Evolutionary conservation across 1,140 invertebrate species (phyloP), one percentile per base, ranked within the genome.

Genomic region (Leptoteleia sp.): DNA sequence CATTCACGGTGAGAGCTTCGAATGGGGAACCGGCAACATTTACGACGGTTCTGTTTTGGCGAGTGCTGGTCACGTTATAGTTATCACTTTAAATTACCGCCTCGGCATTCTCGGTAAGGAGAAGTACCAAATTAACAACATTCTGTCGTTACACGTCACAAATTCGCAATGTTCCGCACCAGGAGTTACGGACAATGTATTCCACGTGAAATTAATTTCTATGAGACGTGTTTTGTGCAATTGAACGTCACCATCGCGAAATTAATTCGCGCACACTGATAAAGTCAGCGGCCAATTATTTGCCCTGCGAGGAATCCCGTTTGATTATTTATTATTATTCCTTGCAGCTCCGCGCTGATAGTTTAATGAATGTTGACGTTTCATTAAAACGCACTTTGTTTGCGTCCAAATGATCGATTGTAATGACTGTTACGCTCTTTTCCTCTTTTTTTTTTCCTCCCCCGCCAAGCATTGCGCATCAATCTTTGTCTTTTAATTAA

Each of bases 71-170:
- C 93, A 96, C 86, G 93, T 97, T 70, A 95, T 97, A 82, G 96
- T 98, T 82, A 92, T 98, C 81, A 97, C 94, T 22, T 89, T 98
- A 79, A 98, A 97, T 91, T 97, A 96, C 91, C 92, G 96, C 65
- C 91, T 98, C 64, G 96, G 96, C 57, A 92, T 96, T 71, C 89
- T 97, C 83, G 96, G 96, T 96, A 91, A 92, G 91, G 65, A 65
- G 35, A 48, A 55, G 38, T 62, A 37, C 22, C 38, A 11, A 76
- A 57, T 76, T 61, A 76, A 68, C 62, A 68, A 75, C 31, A 8
- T 50, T 50, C 54, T 54, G 48, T 64, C 52, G 45, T 76, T 68
- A 67, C 72, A 35, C 45, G 52, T 59, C 72, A 70, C 42, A 77
- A 70, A 76, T 76, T 45, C 19, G 29, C 22, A 47, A 55, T 55